Conservation (phyloP, 1,140 invertebrate genomes). For the Leucophenga varia region DNA sequence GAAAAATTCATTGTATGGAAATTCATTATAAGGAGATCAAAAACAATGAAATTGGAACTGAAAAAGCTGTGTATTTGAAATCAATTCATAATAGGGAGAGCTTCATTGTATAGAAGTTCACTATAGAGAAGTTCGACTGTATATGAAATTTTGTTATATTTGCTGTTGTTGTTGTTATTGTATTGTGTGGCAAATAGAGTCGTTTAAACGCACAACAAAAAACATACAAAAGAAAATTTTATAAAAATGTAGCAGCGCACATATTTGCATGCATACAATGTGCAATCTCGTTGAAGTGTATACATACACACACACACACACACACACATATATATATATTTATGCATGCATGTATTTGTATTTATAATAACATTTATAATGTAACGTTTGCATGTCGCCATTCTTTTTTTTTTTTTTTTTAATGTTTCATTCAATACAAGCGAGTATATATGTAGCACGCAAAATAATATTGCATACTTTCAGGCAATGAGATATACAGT, state of each 20-base stretch:
- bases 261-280: not conserved
- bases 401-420: too few relatives aligned
- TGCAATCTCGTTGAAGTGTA: too few relatives aligned
- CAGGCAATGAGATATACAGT: conserved; percentile 13
- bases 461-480: conserved; percentile 34
- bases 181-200: conserved; percentile 53
- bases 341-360: conserved; percentile 7
- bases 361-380: conserved; percentile 53
- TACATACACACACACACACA: too few relatives aligned
- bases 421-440: conserved; percentile 26
- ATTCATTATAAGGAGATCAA: too few relatives aligned
- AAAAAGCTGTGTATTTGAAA: too few relatives aligned
- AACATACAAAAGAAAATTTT: too few relatives aligned
- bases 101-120: too few relatives aligned
- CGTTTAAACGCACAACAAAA: conserved; percentile 54
- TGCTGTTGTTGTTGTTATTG: conserved; percentile 20
- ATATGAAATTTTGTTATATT: too few relatives aligned
- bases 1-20: too few relatives aligned
- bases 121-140: too few relatives aligned
- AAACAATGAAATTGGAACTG: too few relatives aligned
- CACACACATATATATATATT: conserved; percentile 1
- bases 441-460: conserved; percentile 14
- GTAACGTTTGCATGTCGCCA: conserved; percentile 51
- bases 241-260: conserved; percentile 32
- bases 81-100: too few relatives aligned